Conservation (phyloP, 2,888 invertebrate genomes). For the Melipona beecheii region DNA sequence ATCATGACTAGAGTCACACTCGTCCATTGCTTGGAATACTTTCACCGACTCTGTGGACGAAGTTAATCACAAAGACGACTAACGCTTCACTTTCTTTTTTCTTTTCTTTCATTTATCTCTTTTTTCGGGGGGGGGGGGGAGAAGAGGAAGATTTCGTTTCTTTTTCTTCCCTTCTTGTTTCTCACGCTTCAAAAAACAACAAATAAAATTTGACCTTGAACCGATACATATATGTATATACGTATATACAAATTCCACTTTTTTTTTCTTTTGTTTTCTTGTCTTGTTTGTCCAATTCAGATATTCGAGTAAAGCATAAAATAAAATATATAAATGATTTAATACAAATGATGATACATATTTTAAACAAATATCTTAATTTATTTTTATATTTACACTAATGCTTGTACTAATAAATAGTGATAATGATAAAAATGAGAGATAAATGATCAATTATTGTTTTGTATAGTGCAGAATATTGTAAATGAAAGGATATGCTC, state of each 20-base stretch:
- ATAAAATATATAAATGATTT: slow-evolving; percentile 7
- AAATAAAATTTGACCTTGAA: slow-evolving; percentile 58
- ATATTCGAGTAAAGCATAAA: neutral
- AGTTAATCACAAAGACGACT: slow-evolving; percentile 55
- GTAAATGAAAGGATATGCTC: slow-evolving; percentile 68
- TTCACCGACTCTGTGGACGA: slow-evolving; percentile 55
- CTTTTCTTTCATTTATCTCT: neutral
- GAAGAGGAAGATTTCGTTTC: neutral
- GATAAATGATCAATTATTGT: neutral
- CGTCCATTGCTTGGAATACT: slow-evolving; percentile 78
- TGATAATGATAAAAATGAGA: too few relatives aligned
- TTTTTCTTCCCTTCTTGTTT: slow-evolving; percentile 5
- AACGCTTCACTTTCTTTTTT: slow-evolving; percentile 54
- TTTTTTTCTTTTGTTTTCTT: slow-evolving; percentile 20
- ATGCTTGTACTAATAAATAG: too few relatives aligned
- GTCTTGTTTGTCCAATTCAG: slow-evolving; percentile 4
- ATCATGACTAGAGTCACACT: slow-evolving; percentile 83
- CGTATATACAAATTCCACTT: neutral
- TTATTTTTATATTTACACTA: neutral
- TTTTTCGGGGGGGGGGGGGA: neutral
- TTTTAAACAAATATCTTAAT: neutral
- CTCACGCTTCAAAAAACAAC: slow-evolving; percentile 17
- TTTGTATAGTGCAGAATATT: slow-evolving; percentile 72
- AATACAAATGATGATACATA: neutral
- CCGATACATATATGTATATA: slow-evolving; percentile 4